phyloP scores from a whole-genome alignment of 2,888 invertebrate genomes.

The Oligia strigilis region DNA sequence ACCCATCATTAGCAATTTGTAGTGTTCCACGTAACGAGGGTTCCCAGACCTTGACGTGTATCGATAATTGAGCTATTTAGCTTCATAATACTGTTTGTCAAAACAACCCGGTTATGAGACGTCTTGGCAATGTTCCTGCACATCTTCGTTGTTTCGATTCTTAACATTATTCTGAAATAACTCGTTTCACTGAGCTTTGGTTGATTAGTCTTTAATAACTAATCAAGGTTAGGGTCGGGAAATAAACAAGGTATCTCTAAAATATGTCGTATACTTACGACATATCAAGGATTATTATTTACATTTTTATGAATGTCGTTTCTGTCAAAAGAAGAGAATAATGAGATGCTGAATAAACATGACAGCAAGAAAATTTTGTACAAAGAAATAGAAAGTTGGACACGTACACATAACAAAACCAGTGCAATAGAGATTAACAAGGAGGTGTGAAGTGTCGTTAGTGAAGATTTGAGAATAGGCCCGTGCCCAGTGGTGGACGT shows the following conservation, averaged over 20 bases:
- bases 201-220: conserved; percentile 14
- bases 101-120: conserved; percentile 47
- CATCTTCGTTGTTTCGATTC: conserved; percentile 29
- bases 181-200: conserved; percentile 5
- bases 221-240: conserved; percentile 22
- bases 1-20: conserved; percentile 52
- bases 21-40: conserved; percentile 39
- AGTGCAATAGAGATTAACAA: conserved; percentile 30
- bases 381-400: conserved; percentile 7
- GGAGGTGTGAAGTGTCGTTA: conserved; percentile 30
- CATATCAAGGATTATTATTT: conserved; percentile 33
- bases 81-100: conserved; percentile 38
- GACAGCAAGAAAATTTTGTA: conserved; percentile 15
- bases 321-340: conserved; percentile 24
- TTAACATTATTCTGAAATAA: conserved; percentile 34
- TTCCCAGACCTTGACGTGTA: conserved; percentile 55
- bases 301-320: conserved; percentile 19
- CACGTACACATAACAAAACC: conserved; percentile 19
- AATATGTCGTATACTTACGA: conserved; percentile 10
- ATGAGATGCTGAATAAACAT: conserved; percentile 26
- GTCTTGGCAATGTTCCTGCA: conserved; percentile 56
- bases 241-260: conserved; percentile 16
- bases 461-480: conserved; percentile 28
- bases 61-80: conserved; percentile 61
- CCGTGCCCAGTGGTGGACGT: conserved; percentile 17